These are phyloP conservation scores for Erethizon dorsatum DNA, from an alignment of 2,797 vertebrate genomes.

Conservation along the genomic window DNA sequence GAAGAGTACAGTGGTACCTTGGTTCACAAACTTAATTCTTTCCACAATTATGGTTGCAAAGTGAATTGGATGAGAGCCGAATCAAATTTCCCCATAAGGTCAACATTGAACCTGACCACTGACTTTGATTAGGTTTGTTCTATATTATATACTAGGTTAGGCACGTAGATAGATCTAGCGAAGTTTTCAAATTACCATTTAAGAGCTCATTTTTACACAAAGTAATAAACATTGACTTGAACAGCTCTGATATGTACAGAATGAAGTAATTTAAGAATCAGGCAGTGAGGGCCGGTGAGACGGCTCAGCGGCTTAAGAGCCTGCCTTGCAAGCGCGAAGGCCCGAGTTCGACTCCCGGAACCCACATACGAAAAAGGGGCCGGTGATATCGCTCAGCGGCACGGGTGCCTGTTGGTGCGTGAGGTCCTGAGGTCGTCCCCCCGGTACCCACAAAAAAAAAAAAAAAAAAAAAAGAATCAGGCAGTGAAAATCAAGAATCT, in stretches of 20 bases:
- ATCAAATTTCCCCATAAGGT: neutral
- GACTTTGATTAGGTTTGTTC: neutral
- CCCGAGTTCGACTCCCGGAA: no score
- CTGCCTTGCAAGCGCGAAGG: no score
- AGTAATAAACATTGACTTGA: neutral
- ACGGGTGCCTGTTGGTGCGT: no score
- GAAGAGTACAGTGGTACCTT: neutral
- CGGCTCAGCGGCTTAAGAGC: no score
- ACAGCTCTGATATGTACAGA: neutral
- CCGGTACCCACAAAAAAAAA: no score
- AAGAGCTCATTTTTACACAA: neutral
- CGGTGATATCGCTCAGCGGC: no score
- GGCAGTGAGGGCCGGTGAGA: no score
- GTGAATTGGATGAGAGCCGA: neutral
- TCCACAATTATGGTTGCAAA: neutral
- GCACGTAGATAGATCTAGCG: neutral
- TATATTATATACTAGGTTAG: neutral
- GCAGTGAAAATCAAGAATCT: conserved; percentile 46
- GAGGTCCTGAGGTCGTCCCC: no score
- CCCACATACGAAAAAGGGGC: no score
- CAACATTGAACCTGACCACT: neutral
- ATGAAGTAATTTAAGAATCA: conserved; percentile 36
- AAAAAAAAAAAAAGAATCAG: no score
- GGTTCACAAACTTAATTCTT: neutral
- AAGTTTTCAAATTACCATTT: conserved; percentile 41